phyloP scores from a whole-genome alignment of 2,888 invertebrate genomes.

The Archaeoteleia sp. region DNA sequence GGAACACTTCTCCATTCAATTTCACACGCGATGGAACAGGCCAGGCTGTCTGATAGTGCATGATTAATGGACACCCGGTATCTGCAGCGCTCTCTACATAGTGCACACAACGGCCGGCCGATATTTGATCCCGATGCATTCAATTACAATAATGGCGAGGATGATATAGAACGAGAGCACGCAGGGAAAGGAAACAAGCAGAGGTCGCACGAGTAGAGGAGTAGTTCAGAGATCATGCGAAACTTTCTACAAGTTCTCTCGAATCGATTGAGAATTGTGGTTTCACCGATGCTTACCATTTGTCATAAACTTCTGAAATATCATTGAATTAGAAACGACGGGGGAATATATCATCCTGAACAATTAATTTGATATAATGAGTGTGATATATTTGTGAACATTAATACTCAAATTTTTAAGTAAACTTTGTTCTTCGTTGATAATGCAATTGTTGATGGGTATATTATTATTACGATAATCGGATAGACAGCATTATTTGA shows the following conservation, averaged over 20 bases:
- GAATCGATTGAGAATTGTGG: slow-evolving; percentile 32
- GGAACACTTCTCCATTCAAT: slow-evolving; percentile 66
- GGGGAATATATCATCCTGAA: no score
- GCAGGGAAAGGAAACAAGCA: slow-evolving; percentile 35
- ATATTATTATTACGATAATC: no score
- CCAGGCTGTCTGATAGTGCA: slow-evolving; percentile 63
- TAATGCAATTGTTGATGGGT: no score
- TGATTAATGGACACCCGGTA: slow-evolving; percentile 68
- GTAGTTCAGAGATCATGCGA: slow-evolving; percentile 26
- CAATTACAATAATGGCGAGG: slow-evolving; percentile 65
- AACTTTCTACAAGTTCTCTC: slow-evolving; percentile 29
- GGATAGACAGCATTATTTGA: no score
- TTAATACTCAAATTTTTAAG: no score
- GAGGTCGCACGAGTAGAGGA: slow-evolving; percentile 40
- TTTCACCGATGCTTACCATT: slow-evolving; percentile 19
- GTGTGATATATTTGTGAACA: no score
- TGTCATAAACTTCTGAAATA: slow-evolving; percentile 21
- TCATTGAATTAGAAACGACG: slow-evolving; percentile 22
- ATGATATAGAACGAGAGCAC: slow-evolving; percentile 29
- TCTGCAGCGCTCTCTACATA: slow-evolving; percentile 54
- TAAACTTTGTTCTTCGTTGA: no score
- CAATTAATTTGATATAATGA: no score
- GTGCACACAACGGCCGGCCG: slow-evolving; percentile 54
- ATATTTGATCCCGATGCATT: slow-evolving; percentile 67
- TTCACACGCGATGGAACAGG: slow-evolving; percentile 66